Evolutionary conservation across 2,888 invertebrate species (phyloP).

Genomic region (Acanthosoma haemorrhoidale): DNA sequence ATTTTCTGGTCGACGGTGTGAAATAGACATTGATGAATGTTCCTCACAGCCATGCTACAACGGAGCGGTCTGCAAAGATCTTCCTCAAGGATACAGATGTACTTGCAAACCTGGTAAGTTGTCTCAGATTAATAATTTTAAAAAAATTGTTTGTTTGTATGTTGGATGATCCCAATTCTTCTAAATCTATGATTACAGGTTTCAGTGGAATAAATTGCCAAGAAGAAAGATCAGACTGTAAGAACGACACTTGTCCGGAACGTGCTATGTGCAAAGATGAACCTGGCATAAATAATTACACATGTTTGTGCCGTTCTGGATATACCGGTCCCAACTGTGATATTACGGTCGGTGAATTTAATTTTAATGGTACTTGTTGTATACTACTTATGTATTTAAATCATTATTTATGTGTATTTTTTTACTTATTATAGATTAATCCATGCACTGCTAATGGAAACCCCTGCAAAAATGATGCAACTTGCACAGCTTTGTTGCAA

Average conservation of each 20-base stretch:
- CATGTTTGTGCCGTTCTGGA: constrained; percentile 89
- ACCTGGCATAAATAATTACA: constrained; percentile 80
- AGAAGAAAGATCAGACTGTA: constrained; percentile 84
- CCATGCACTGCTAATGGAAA: constrained; percentile 85
- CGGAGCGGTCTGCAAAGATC: constrained; percentile 83
- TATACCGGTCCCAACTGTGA: constrained; percentile 91
- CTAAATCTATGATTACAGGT: constrained; percentile 46
- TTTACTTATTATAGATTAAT: constrained; percentile 59
- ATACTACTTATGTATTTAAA: neutral
- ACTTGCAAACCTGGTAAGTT: constrained; percentile 64
- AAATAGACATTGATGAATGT: constrained; percentile 92
- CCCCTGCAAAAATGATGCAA: constrained; percentile 85
- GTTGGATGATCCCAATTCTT: neutral
- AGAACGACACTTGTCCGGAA: constrained; percentile 86
- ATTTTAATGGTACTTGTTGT: neutral
- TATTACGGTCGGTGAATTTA: constrained; percentile 60
- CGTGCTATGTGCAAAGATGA: constrained; percentile 96
- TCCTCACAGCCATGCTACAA: constrained; percentile 91
- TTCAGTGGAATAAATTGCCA: constrained; percentile 93
- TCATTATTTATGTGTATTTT: neutral
- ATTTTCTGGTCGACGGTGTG: constrained; percentile 87
- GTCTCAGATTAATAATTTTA: neutral
- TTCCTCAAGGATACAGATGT: constrained; percentile 87
- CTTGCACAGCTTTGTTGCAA: constrained; percentile 82
- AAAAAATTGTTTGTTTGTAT: neutral